Conservation (phyloP, 2,888 invertebrate species). For the Athripsodes cinereus region DNA sequence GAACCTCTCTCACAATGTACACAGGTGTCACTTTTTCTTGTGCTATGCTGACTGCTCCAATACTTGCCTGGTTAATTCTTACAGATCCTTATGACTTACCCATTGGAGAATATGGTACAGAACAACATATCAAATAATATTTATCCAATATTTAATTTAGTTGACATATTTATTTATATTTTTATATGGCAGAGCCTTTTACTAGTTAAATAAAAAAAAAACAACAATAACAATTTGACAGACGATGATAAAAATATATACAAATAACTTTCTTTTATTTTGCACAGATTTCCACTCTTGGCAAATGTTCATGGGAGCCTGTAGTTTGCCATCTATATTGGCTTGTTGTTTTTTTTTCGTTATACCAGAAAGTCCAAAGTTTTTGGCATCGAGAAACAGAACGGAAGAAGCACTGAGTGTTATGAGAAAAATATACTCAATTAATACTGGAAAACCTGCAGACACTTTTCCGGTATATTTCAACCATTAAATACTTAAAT, state of each 20-base stretch:
- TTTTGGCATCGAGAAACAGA: constrained; percentile 62
- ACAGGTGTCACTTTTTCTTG: constrained; percentile 61
- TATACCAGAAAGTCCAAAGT: constrained; percentile 75
- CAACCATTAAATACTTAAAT: background rate
- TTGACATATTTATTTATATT: background rate
- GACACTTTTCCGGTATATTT: constrained; percentile 60
- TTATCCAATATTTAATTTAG: no score
- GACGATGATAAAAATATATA: no score
- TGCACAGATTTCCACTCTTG: constrained; percentile 52
- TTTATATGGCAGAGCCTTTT: no score
- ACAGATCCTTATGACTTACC: constrained; percentile 51
- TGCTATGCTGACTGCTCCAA: constrained; percentile 57
- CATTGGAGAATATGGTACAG: constrained; percentile 31
- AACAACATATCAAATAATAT: no score
- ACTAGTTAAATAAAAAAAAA: no score
- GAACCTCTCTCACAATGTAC: constrained; percentile 58
- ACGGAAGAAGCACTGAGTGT: constrained; percentile 60
- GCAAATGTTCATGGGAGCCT: constrained; percentile 54
- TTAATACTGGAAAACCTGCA: constrained; percentile 57
- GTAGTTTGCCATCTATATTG: constrained; percentile 17
- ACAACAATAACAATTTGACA: no score
- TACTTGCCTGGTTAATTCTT: constrained; percentile 66
- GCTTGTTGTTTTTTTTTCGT: constrained; percentile 56
- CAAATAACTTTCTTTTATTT: constrained; percentile 1
- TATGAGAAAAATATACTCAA: constrained; percentile 56